These are phyloP conservation scores for Clarias magur DNA, from an alignment of 2,113 vertebrate species.

Conservation along the genomic window DNA sequence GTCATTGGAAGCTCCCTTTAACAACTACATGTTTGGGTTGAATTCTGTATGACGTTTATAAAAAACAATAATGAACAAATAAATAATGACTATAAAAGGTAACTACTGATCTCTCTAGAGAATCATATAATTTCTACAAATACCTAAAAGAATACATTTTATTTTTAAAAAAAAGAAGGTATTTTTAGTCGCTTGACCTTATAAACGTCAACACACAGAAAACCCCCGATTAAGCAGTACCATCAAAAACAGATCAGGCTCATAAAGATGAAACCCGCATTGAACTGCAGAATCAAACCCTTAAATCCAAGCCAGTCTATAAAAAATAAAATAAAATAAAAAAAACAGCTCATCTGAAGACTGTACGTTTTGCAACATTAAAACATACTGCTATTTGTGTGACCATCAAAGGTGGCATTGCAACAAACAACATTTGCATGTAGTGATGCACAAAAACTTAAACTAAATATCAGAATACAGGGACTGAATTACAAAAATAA, in stretches of 20 bases:
- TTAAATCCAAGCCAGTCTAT: constrained; percentile 50
- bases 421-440: background rate
- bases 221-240: background rate
- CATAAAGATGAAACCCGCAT: background rate
- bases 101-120: background rate
- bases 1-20: background rate
- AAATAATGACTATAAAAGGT: background rate
- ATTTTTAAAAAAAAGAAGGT: background rate
- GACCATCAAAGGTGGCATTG: background rate
- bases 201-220: background rate
- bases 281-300: constrained; percentile 58
- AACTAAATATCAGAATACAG: background rate
- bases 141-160: background rate
- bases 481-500: background rate
- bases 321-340: background rate
- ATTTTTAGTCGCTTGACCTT: background rate
- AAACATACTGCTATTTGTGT: background rate
- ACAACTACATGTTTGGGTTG: background rate
- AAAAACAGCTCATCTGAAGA: constrained; percentile 14
- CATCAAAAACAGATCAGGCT: background rate
- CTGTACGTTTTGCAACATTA: background rate
- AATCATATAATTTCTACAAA: background rate
- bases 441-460: background rate
- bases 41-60: background rate
- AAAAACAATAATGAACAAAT: background rate